Percentiles rank a stretch among this genome's conserved stretches.
Evolutionary conservation across 2,888 invertebrate genomes (phyloP).

Genomic region (Kuschelorhynchus macadamiae): DNA sequence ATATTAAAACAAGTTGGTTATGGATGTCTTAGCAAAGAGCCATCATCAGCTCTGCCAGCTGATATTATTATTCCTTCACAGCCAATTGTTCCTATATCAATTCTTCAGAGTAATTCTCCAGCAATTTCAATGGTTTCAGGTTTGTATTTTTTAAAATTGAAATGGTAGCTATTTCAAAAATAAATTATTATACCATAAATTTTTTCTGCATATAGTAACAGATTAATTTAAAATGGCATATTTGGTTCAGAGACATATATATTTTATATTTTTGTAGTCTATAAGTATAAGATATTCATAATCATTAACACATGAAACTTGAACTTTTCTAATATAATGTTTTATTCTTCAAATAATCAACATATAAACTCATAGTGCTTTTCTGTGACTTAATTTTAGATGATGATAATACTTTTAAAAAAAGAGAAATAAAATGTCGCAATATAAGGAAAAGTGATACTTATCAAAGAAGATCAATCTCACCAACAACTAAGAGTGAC

Average conservation of each 20-base stretch:
- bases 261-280: too few relatives aligned
- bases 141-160: neutral
- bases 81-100: conserved; percentile 13
- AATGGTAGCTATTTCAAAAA: neutral
- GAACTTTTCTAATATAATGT: too few relatives aligned
- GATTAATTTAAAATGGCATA: too few relatives aligned
- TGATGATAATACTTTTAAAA: conserved; percentile 50
- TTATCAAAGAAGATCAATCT: conserved; percentile 41
- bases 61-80: conserved; percentile 17
- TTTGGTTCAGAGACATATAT: too few relatives aligned
- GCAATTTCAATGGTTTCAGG: conserved; percentile 12
- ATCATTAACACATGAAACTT: too few relatives aligned
- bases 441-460: conserved; percentile 55
- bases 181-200: neutral
- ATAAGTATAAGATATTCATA: too few relatives aligned
- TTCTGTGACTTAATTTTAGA: conserved; percentile 47
- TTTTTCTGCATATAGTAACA: too few relatives aligned
- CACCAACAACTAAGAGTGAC: conserved; percentile 46
- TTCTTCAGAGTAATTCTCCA: conserved; percentile 9
- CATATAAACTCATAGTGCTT: too few relatives aligned
- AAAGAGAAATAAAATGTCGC: conserved; percentile 57
- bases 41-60: conserved; percentile 1
- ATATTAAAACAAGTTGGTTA: conserved; percentile 59
- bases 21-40: conserved; percentile 5
- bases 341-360: too few relatives aligned